Percentiles rank a stretch among this genome's conserved stretches.
These are phyloP conservation scores for Abscondita cerata DNA, from an alignment of 2,888 invertebrate genomes.

Conservation along the genomic window DNA sequence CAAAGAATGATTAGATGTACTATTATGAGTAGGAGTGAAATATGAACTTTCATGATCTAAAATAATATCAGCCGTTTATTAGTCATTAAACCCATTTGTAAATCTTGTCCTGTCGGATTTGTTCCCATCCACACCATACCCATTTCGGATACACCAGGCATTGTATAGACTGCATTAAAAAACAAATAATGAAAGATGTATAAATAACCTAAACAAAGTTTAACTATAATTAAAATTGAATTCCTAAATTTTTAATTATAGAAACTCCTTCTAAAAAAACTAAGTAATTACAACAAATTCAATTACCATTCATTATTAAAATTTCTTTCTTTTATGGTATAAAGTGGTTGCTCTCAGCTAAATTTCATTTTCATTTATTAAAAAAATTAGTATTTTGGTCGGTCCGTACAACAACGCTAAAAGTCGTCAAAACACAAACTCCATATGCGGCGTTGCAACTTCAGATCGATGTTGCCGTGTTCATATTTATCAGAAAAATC, in stretches of 20 bases:
- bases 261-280: too few relatives aligned
- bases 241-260: too few relatives aligned
- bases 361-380: too few relatives aligned
- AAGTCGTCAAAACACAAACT: conserved; percentile 8
- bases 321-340: too few relatives aligned
- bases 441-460: not conserved
- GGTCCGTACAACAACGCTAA: too few relatives aligned
- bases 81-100: conserved; percentile 59
- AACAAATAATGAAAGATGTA: conserved; percentile 3
- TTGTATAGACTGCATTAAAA: conserved; percentile 54
- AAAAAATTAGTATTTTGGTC: too few relatives aligned
- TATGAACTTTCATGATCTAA: conserved; percentile 58
- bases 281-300: too few relatives aligned
- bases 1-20: too few relatives aligned
- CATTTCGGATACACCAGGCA: conserved; percentile 66
- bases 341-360: too few relatives aligned
- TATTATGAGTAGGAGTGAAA: conserved; percentile 58
- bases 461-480: too few relatives aligned
- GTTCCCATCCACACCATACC: conserved; percentile 76
- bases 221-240: conserved; percentile 11
- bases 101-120: conserved; percentile 60
- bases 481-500: too few relatives aligned
- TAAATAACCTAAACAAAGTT: not conserved
- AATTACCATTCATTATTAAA: too few relatives aligned
- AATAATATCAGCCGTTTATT: conserved; percentile 56